These are phyloP conservation scores for Apteryx mantelli DNA, from an alignment of 2,113 vertebrate species.

Conservation along the genomic window DNA sequence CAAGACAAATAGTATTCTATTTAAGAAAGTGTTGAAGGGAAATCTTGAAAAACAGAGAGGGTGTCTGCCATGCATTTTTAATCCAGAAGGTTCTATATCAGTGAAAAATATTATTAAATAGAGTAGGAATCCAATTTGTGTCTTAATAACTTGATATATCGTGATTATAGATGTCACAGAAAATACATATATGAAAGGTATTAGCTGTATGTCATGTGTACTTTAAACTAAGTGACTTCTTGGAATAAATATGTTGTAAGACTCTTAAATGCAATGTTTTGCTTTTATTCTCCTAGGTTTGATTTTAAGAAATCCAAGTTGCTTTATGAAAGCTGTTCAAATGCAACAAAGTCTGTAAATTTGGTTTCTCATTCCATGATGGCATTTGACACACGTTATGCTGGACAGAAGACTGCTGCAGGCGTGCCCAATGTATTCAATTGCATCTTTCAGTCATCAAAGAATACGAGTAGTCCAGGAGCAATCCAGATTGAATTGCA, in stretches of 20 bases:
- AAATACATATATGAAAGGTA: neutral
- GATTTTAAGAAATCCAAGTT: conserved; percentile 98
- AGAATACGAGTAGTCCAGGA: conserved; percentile 84
- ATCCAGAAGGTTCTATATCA: neutral
- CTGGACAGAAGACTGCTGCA: conserved; percentile 46
- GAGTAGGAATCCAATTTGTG: neutral
- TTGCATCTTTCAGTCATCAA: conserved; percentile 95
- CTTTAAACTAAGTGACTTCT: neutral
- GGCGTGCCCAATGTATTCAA: conserved; percentile 84
- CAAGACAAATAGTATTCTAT: neutral
- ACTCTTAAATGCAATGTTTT: neutral
- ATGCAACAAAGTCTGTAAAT: conserved; percentile 92
- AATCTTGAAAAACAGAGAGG: neutral
- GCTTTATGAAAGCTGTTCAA: conserved; percentile 95
- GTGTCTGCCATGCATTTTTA: neutral
- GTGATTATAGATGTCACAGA: neutral
- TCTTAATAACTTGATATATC: neutral
- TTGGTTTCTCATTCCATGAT: conserved; percentile 96
- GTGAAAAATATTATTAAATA: neutral
- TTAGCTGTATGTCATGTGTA: neutral
- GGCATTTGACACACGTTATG: conserved; percentile 91
- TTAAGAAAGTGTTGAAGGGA: neutral
- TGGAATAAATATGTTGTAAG: neutral
- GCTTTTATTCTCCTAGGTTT: conserved; percentile 80
- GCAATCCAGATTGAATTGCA: conserved; percentile 95